Evolutionary conservation across 1,140 invertebrate genomes (phyloP).

Genomic region (Hyles vespertilio): DNA sequence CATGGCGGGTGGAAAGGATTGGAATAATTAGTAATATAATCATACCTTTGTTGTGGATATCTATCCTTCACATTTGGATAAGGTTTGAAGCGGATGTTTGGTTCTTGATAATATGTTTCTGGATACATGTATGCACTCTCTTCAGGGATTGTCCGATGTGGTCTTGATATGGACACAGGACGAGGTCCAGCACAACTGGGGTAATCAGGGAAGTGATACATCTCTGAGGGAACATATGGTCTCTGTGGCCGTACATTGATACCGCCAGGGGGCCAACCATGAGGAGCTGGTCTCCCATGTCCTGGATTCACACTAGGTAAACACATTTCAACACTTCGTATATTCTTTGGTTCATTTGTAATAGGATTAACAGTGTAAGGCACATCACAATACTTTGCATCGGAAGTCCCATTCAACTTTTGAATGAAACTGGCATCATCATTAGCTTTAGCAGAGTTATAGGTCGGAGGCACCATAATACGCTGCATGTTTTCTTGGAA

Average conservation of each 20-base stretch:
- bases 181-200: slow-evolving; percentile 43
- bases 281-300: slow-evolving; percentile 34
- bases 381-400: slow-evolving; percentile 69
- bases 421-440: slow-evolving; percentile 40
- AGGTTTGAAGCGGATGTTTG: slow-evolving; percentile 61
- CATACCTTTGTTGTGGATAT: slow-evolving; percentile 62
- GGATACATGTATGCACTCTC: slow-evolving; percentile 45
- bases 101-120: slow-evolving; percentile 52
- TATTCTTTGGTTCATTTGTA: slow-evolving; percentile 55
- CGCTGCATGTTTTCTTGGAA: slow-evolving; percentile 74
- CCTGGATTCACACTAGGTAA: slow-evolving; percentile 45
- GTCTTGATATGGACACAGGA: slow-evolving; percentile 41
- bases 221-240: slow-evolving; percentile 50
- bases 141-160: slow-evolving; percentile 41
- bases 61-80: slow-evolving; percentile 58
- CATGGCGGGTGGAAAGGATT: slow-evolving; percentile 52
- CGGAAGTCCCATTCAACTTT: slow-evolving; percentile 47
- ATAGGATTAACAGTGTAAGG: slow-evolving; percentile 60
- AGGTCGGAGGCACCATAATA: slow-evolving; percentile 63
- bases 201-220: slow-evolving; percentile 60
- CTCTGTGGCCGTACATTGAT: slow-evolving; percentile 42
- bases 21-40: slow-evolving; percentile 59
- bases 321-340: slow-evolving; percentile 47
- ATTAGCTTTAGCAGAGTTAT: slow-evolving; percentile 48
- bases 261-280: slow-evolving; percentile 44